phyloP scores from a whole-genome alignment of 2,797 vertebrate genomes.

The Pseudocheirus occidentalis region DNA sequence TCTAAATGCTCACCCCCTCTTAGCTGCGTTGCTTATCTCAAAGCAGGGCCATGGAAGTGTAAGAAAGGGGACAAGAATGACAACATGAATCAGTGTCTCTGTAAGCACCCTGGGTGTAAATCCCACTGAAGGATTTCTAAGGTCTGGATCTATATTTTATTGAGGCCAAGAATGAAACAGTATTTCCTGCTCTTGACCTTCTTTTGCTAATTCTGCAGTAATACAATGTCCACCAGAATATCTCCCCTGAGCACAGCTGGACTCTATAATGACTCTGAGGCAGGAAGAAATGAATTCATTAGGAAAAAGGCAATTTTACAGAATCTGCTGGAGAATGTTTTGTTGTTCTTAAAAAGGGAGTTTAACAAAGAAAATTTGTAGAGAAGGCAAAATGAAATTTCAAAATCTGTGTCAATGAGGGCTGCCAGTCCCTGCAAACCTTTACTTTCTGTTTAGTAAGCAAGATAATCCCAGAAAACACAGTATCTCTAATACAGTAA shows the following conservation, averaged over 20 bases:
- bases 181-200: not conserved
- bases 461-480: not conserved
- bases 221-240: not conserved
- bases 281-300: not conserved
- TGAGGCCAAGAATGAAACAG: slow-evolving; percentile 6
- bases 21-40: not conserved
- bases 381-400: not conserved
- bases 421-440: not conserved
- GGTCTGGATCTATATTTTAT: slow-evolving; percentile 7
- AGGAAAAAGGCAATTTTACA: not conserved
- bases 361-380: slow-evolving; percentile 41
- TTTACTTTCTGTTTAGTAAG: slow-evolving; percentile 10
- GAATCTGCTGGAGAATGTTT: not conserved
- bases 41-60: not conserved
- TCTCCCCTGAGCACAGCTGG: slow-evolving; percentile 20
- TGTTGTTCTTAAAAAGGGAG: slow-evolving; percentile 12
- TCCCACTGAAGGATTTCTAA: not conserved
- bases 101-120: slow-evolving; percentile 22
- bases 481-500: not conserved
- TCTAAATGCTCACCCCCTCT: not conserved
- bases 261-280: slow-evolving; percentile 23
- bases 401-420: not conserved
- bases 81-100: slow-evolving; percentile 3
- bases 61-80: slow-evolving; percentile 10
- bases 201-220: slow-evolving; percentile 30